Evolutionary conservation across 2,797 vertebrate genomes (phyloP).

Genomic region (Darevskia nairensis): DNA sequence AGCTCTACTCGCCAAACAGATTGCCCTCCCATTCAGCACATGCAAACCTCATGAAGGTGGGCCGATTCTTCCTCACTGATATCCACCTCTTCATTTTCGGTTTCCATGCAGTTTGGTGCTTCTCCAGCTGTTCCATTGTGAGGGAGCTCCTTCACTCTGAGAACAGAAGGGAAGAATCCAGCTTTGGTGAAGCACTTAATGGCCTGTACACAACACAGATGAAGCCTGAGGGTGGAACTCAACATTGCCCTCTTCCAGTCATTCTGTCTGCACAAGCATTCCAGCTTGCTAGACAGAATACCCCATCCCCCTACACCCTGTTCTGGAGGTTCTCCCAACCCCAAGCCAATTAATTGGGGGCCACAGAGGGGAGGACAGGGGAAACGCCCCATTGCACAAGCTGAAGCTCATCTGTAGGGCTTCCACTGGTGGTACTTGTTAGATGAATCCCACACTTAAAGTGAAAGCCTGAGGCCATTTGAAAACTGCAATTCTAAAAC

Average conservation of each 20-base stretch:
- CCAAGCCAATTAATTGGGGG: neutral
- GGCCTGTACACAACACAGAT: neutral
- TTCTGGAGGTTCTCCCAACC: neutral
- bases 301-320: no score
- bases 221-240: neutral
- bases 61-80: conserved; percentile 43
- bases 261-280: no score
- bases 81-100: conserved; percentile 67
- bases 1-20: neutral
- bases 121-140: conserved; percentile 74
- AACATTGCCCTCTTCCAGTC: neutral
- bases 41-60: conserved; percentile 66
- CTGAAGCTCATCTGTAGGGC: no score
- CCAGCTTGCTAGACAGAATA: no score
- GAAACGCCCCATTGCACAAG: no score
- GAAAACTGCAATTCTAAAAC: neutral
- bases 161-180: conserved; percentile 44
- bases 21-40: neutral
- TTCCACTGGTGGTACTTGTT: no score
- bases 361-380: neutral
- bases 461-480: neutral
- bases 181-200: neutral
- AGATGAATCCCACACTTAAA: neutral
- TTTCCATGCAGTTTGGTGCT: conserved; percentile 75
- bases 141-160: conserved; percentile 91